These are phyloP conservation scores for Drosophila sp. DNA, from an alignment of 1,140 invertebrate species.

Conservation along the genomic window DNA sequence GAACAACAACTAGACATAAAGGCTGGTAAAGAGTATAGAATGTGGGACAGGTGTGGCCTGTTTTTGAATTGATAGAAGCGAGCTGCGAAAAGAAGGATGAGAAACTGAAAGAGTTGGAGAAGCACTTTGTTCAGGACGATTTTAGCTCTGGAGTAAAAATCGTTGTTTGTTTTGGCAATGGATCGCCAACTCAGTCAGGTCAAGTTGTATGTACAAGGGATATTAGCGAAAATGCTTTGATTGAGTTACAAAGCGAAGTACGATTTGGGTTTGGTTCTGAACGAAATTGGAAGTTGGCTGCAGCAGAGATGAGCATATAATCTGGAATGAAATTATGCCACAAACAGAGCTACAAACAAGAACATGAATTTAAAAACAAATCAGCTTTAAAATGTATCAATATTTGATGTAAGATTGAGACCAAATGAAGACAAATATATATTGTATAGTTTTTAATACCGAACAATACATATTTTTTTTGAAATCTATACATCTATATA, in stretches of 20 bases:
- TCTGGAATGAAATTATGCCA: neutral
- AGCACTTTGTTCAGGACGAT: conserved; percentile 1
- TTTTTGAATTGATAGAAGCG: conserved; percentile 23
- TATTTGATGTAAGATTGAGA: too few relatives aligned
- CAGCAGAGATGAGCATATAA: neutral
- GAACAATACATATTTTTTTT: too few relatives aligned
- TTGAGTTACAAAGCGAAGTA: conserved; percentile 44
- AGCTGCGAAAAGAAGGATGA: too few relatives aligned
- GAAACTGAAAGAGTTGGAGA: neutral
- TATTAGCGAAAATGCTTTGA: conserved; percentile 69
- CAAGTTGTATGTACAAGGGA: conserved; percentile 44
- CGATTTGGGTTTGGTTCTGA: conserved; percentile 31
- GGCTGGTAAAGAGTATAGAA: neutral
- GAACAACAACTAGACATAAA: conserved; percentile 26
- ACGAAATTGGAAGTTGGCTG: conserved; percentile 22
- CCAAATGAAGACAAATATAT: too few relatives aligned
- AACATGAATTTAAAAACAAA: neutral
- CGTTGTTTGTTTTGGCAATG: conserved; percentile 38
- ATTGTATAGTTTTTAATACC: too few relatives aligned
- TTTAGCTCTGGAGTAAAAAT: conserved; percentile 45
- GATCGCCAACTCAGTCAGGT: conserved; percentile 14
- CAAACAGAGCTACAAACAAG: neutral
- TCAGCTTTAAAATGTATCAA: too few relatives aligned
- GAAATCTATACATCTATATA: too few relatives aligned
- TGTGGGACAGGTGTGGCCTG: conserved; percentile 5